A percentile compares a stretch with the other conserved stretches of the same genome.
Conservation (phyloP, 1,140 invertebrate species). For the Laodelphax striatellus region DNA sequence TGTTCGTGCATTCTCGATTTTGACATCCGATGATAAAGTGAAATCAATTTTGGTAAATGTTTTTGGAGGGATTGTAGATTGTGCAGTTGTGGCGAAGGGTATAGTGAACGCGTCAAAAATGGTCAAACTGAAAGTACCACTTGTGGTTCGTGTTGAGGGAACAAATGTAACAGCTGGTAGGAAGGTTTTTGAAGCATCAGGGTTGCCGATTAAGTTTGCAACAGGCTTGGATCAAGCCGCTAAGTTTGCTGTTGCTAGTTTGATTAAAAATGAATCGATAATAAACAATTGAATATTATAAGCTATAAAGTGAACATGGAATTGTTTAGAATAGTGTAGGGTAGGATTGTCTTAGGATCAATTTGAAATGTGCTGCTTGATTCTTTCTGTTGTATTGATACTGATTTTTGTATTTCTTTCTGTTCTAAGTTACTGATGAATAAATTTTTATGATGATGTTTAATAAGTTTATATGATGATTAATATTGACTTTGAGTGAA, state of each 20-base stretch:
- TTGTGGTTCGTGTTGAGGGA: slow-evolving; percentile 91
- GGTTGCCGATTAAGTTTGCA: too few species aligned
- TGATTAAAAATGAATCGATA: not conserved
- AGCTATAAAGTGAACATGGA: not conserved
- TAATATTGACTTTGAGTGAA: too few species aligned
- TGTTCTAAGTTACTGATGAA: not conserved
- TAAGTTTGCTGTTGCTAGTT: too few species aligned
- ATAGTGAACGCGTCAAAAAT: slow-evolving; percentile 79
- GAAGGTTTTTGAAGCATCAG: too few species aligned
- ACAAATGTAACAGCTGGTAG: too few species aligned
- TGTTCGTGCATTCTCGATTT: slow-evolving; percentile 56
- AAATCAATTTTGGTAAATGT: slow-evolving; percentile 96
- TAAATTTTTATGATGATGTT: too few species aligned
- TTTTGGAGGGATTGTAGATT: slow-evolving; percentile 98
- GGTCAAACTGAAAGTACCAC: slow-evolving; percentile 69
- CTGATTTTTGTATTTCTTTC: too few species aligned
- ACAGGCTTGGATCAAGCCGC: too few species aligned
- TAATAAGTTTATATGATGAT: too few species aligned
- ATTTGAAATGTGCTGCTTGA: too few species aligned
- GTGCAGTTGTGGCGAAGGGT: slow-evolving; percentile 90
- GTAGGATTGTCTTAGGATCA: too few species aligned
- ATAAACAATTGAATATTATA: not conserved
- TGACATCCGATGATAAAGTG: slow-evolving; percentile 71
- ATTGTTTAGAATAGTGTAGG: too few species aligned
- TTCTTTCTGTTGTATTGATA: not conserved